A percentile compares a stretch with the other conserved stretches of the same genome.
phyloP scores from a whole-genome alignment of 2,113 vertebrate genomes.

The Chauna torquata region DNA sequence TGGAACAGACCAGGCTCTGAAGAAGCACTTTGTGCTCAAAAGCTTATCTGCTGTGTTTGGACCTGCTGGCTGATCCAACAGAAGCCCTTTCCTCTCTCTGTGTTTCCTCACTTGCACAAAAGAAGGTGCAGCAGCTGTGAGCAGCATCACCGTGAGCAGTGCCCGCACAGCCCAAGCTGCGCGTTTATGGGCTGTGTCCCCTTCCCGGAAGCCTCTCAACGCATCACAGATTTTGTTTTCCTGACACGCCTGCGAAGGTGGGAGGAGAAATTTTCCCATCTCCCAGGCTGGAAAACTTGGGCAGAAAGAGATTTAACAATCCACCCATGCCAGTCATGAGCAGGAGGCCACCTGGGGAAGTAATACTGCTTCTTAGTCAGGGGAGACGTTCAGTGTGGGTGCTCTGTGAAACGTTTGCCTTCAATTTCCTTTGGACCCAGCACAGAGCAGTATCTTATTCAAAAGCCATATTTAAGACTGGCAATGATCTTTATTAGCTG shows the following conservation, averaged over 20 bases:
- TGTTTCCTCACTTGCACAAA: not conserved
- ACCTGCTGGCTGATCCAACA: not conserved
- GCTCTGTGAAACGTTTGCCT: constrained; percentile 53
- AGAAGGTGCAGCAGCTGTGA: not conserved
- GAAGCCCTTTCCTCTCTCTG: not conserved
- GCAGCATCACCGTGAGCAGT: not conserved
- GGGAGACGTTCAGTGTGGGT: constrained; percentile 4
- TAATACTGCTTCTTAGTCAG: not conserved
- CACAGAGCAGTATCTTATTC: constrained; percentile 19
- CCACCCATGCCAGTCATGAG: not conserved
- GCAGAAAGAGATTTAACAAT: not conserved
- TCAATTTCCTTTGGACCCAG: constrained; percentile 33
- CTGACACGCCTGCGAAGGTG: not conserved
- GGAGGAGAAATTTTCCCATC: not conserved
- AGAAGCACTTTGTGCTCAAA: not conserved
- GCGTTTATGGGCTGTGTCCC: not conserved
- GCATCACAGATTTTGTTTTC: not conserved
- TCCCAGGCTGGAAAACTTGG: not conserved
- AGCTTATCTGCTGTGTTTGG: not conserved
- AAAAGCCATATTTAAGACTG: constrained; percentile 24
- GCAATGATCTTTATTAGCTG: constrained; percentile 56
- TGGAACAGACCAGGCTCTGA: not conserved
- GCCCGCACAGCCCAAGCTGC: not conserved
- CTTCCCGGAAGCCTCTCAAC: not conserved
- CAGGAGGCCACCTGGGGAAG: not conserved